Percentiles rank a stretch among this genome's conserved stretches.
Conservation (phyloP, 37 sponge, comb jelly and placozoan genomes). For the Cliona cf. orientalis region DNA sequence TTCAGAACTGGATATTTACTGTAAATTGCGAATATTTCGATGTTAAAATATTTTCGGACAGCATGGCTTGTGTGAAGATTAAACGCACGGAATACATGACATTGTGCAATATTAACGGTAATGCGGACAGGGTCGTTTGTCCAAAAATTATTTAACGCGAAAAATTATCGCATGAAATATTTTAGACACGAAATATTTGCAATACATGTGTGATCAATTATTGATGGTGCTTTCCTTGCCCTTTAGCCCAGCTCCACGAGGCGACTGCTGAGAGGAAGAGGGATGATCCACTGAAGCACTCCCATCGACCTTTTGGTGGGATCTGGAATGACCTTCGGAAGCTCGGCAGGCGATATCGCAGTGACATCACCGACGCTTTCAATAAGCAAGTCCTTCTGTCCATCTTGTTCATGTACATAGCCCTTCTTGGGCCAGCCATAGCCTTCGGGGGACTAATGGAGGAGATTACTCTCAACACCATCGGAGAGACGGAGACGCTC, state of each 20-base stretch:
- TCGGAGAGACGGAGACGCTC: slow-evolving; percentile 79
- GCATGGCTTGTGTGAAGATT: no score
- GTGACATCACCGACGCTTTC: slow-evolving; percentile 69
- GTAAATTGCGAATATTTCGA: no score
- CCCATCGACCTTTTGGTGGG: slow-evolving; percentile 41
- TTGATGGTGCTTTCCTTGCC: not conserved
- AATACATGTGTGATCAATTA: not conserved
- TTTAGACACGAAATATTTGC: not conserved
- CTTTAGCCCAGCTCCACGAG: not conserved
- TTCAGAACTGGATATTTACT: no score
- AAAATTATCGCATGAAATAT: no score
- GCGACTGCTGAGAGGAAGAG: not conserved
- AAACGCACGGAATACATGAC: no score
- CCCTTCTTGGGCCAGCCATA: slow-evolving; percentile 81
- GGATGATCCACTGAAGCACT: slow-evolving; percentile 31
- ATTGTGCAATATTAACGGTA: no score
- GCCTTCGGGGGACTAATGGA: slow-evolving; percentile 87
- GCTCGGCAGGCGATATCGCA: slow-evolving; percentile 52
- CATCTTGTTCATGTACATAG: slow-evolving; percentile 76
- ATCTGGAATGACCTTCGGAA: slow-evolving; percentile 38
- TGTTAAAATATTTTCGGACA: no score
- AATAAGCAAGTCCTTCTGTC: slow-evolving; percentile 54
- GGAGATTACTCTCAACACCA: slow-evolving; percentile 65
- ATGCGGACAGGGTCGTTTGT: no score
- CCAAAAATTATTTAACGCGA: no score